Conservation (phyloP, 2,113 vertebrate species). For the Albula glossodonta region DNA sequence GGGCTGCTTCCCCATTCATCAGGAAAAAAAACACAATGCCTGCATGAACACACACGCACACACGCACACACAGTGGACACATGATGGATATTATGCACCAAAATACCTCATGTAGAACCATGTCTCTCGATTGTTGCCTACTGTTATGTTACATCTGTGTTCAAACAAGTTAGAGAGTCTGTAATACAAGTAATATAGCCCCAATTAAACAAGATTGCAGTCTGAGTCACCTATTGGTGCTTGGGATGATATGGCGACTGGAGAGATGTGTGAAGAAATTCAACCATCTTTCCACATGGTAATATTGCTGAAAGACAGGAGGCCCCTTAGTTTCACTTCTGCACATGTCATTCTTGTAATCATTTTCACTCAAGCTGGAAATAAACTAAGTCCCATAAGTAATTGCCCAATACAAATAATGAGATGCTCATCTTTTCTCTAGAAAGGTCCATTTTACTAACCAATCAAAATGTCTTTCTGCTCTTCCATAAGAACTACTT, state of each 20-base stretch:
- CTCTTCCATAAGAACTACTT: not conserved
- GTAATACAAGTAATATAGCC: not conserved
- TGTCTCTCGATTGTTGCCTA: not conserved
- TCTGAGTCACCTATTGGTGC: not conserved
- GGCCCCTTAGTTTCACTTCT: not conserved
- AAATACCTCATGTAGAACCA: constrained; percentile 7
- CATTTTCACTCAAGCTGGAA: not conserved
- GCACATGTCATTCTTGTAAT: not conserved
- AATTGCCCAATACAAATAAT: too few relatives aligned
- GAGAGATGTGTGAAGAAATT: not conserved
- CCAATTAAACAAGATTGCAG: not conserved
- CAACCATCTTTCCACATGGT: not conserved
- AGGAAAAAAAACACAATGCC: not conserved
- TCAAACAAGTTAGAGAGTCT: constrained; percentile 10
- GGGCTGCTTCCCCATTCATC: not conserved
- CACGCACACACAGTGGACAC: not conserved
- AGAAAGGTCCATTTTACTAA: not conserved
- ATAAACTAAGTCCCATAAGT: not conserved
- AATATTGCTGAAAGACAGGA: not conserved
- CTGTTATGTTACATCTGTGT: constrained; percentile 1
- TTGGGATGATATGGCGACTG: not conserved
- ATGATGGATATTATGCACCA: not conserved
- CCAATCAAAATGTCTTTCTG: not conserved
- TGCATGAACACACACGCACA: constrained; percentile 5
- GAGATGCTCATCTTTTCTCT: too few relatives aligned